These are phyloP conservation scores for Drosophila virilis DNA, from an alignment of 1,140 invertebrate species.

Conservation along the genomic window DNA sequence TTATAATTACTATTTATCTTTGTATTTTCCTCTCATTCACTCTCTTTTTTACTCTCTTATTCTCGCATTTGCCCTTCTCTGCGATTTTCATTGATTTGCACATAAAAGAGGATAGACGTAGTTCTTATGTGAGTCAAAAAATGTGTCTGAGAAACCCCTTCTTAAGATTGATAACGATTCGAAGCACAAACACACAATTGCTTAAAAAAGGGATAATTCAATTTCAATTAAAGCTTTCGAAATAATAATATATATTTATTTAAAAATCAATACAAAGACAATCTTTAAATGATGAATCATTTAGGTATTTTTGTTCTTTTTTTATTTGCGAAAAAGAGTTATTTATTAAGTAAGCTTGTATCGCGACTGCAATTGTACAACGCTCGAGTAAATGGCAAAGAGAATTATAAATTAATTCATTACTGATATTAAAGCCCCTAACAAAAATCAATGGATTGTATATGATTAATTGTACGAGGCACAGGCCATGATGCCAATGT, in stretches of 20 bases:
- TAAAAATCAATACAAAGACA: too few relatives aligned
- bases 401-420: constrained; percentile 52
- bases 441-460: constrained; percentile 53
- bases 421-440: constrained; percentile 41
- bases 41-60: not conserved
- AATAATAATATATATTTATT: too few relatives aligned
- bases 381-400: constrained; percentile 25
- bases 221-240: too few relatives aligned
- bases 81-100: not conserved
- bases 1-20: not conserved
- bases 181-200: too few relatives aligned
- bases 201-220: too few relatives aligned
- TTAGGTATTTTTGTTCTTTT: not conserved
- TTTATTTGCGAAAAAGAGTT: not conserved
- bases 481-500: constrained; percentile 27
- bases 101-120: too few relatives aligned
- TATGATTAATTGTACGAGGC: constrained; percentile 33
- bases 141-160: too few relatives aligned
- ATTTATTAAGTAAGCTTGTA: not conserved
- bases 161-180: too few relatives aligned
- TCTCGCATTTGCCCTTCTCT: not conserved
- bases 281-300: too few relatives aligned
- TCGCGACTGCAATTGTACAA: constrained; percentile 3
- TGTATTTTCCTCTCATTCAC: not conserved
- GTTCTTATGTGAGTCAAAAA: too few relatives aligned